Evolutionary conservation across 2,113 vertebrate genomes (phyloP).

Genomic region (Oplegnathus fasciatus): DNA sequence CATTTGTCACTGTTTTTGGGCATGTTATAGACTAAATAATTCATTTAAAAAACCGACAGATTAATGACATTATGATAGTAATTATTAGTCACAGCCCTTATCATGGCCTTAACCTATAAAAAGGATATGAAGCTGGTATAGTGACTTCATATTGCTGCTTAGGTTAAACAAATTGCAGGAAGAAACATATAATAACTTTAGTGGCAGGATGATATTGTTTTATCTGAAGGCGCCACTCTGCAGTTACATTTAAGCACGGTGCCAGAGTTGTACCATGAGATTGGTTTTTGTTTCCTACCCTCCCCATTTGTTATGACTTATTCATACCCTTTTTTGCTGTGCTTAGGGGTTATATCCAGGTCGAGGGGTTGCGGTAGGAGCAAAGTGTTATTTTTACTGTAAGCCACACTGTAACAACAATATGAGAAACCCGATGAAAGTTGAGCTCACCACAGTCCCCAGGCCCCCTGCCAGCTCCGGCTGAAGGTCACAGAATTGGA

Average conservation of each 20-base stretch:
- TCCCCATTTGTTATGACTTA: constrained; percentile 66
- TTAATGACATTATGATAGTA: neutral
- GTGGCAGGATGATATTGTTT: neutral
- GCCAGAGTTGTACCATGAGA: constrained; percentile 15
- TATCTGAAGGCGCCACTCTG: constrained; percentile 23
- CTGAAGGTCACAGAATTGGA: constrained; percentile 72
- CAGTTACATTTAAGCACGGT: constrained; percentile 14
- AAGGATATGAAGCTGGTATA: neutral
- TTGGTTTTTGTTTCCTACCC: constrained; percentile 39
- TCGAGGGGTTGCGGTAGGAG: constrained; percentile 76
- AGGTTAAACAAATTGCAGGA: constrained; percentile 15
- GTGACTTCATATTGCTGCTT: neutral
- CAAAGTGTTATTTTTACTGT: constrained; percentile 83
- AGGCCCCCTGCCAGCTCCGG: constrained; percentile 69
- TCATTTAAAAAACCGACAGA: neutral
- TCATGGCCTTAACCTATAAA: neutral
- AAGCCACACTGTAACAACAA: constrained; percentile 82
- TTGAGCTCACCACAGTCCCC: constrained; percentile 77
- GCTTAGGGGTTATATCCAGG: constrained; percentile 73
- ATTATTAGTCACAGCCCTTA: neutral
- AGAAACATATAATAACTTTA: constrained; percentile 9
- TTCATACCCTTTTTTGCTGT: constrained; percentile 59
- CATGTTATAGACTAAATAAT: neutral
- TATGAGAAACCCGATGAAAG: constrained; percentile 79
- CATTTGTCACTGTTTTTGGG: no score